Evolutionary conservation across 2,888 invertebrate genomes (phyloP), one percentile per base, ranked within the genome.

Genomic region (Sphaerophoria taeniata): DNA sequence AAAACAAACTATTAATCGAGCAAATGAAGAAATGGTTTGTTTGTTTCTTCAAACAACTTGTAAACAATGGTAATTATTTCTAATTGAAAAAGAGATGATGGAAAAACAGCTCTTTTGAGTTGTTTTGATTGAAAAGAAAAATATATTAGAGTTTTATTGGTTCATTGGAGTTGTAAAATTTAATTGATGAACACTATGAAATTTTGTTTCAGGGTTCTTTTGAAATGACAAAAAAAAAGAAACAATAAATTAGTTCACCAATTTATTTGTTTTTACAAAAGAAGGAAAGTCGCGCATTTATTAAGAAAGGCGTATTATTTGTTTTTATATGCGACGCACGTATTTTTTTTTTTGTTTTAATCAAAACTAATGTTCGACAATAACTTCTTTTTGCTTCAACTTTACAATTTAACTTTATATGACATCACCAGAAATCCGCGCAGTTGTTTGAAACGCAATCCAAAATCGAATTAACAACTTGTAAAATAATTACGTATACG

Each of bases 121-220:
- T 7, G 4, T 45, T 43, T 31, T 24, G 7, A 49, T 24, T 16
- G 16, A 36, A 7, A n/a, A 61, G 31, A 31, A 61, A 61, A 12
- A 61, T 43, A 61, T 61, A 61, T 45, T 45, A 61, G 45, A 31
- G 43, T 61, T 31, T 7, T 45, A 61, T 45, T 45, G n/a, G 43
- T 31, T 12, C 60, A 24, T 24, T 61, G n/a, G 43, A 61, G 39
- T 61, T 61, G 45, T 11, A 24, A 61, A 61, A 43, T 43, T 12
- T 31, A 45, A 31, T 6, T 51, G 49, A 51, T 51, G 24, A 24
- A 24, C 24, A 24, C 1, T 24, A 51, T 51, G 16, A 51, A 51
- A 4, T n/a, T 51, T 16, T 14, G 16, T 14, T 55, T 55, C 6
- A 55, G 24, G 55, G 5, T 55, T 16, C 3, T 47, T 14, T 7